A percentile compares a stretch with the other conserved stretches of the same genome.
Evolutionary conservation across 2,797 vertebrate species (phyloP).

Genomic region (Craterocephalus amniculus): DNA sequence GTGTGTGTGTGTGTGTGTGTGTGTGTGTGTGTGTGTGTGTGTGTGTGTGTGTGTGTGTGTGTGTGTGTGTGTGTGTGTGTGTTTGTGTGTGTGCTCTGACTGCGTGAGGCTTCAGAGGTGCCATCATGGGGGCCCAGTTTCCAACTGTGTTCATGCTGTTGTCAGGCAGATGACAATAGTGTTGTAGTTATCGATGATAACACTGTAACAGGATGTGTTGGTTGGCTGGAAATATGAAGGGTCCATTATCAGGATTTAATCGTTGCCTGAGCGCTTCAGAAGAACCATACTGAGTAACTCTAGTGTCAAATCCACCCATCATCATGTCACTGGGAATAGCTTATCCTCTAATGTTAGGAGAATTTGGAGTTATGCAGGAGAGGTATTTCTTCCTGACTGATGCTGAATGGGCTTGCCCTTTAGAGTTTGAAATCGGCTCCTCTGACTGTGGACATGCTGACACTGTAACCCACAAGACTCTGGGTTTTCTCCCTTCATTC

Average conservation of each 20-base stretch:
- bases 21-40: no score
- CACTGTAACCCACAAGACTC: constrained; percentile 13
- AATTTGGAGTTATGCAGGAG: constrained; percentile 69
- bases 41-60: no score
- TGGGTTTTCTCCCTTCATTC: neutral
- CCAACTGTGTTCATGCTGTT: constrained; percentile 63
- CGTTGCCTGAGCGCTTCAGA: constrained; percentile 57
- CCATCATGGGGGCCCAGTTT: constrained; percentile 55
- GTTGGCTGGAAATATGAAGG: constrained; percentile 67
- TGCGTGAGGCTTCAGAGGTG: constrained; percentile 52
- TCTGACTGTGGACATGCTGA: constrained; percentile 10
- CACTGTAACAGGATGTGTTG: constrained; percentile 64
- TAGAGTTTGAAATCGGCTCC: constrained; percentile 59
- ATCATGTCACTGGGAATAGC: constrained; percentile 77
- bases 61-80: no score
- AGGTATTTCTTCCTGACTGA: constrained; percentile 62
- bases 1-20: no score
- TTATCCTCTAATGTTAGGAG: constrained; percentile 70
- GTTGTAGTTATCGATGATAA: constrained; percentile 73
- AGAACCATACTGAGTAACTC: constrained; percentile 65
- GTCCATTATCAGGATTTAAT: constrained; percentile 80
- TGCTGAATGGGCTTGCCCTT: constrained; percentile 58
- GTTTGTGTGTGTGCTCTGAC: constrained; percentile 17
- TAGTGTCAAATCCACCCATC: constrained; percentile 77
- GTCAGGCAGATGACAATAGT: constrained; percentile 72